Percentiles rank a stretch among this genome's conserved stretches.
Conservation (phyloP, 2,113 vertebrate species). For the Penelope pileata region DNA sequence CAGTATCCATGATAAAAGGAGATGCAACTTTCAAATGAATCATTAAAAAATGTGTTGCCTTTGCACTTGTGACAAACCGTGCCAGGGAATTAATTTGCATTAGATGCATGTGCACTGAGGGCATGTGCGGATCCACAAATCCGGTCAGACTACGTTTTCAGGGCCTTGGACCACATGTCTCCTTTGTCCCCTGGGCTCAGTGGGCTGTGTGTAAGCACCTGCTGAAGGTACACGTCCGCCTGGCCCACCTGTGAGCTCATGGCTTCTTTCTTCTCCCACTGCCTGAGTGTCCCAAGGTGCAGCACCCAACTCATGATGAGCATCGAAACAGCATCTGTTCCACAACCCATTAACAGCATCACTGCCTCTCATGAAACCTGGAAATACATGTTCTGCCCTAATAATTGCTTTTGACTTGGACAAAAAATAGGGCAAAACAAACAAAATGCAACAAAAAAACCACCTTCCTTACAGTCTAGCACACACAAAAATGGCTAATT, state of each 20-base stretch:
- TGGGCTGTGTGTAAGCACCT: not conserved
- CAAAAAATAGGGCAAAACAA: not conserved
- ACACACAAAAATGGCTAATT: not conserved
- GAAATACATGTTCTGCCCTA: not conserved
- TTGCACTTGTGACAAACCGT: not conserved
- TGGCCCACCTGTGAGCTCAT: accelerated
- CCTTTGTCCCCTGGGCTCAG: too few species aligned
- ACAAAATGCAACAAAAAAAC: not conserved
- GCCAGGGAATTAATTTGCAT: not conserved
- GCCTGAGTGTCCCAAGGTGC: not conserved
- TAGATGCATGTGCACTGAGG: accelerated
- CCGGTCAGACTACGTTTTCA: not conserved
- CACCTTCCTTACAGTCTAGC: not conserved
- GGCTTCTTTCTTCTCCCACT: not conserved
- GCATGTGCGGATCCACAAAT: not conserved
- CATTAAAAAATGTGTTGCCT: not conserved
- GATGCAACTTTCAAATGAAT: not conserved
- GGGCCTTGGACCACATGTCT: not conserved
- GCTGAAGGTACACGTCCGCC: too few species aligned
- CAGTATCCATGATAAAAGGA: not conserved
- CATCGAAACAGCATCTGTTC: not conserved
- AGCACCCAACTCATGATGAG: too few species aligned
- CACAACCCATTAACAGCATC: not conserved
- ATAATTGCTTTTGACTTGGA: not conserved
- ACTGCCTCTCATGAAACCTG: not conserved